Percentiles rank a stretch among this genome's conserved stretches.
Conservation (phyloP, 2,888 invertebrate species). For the Diploptera punctata region DNA sequence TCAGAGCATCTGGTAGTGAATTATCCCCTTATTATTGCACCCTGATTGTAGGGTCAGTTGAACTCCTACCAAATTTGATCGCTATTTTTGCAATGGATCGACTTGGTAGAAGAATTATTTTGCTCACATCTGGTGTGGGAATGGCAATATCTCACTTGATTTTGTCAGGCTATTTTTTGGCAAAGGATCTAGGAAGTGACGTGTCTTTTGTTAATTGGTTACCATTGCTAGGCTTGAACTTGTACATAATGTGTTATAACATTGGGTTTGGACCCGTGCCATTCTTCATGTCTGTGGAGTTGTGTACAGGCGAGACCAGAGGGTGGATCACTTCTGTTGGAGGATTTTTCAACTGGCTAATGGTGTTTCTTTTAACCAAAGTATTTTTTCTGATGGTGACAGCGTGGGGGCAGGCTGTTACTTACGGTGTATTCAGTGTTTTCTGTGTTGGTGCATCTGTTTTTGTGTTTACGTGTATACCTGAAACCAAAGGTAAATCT, state of each 20-base stretch:
- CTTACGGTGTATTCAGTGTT: no score
- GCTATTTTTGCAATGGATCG: background rate
- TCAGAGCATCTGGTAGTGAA: slow-evolving; percentile 67
- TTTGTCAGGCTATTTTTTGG: slow-evolving; percentile 75
- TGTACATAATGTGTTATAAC: slow-evolving; percentile 71
- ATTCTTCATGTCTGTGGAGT: no score
- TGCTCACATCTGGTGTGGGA: slow-evolving; percentile 65
- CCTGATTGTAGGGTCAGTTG: slow-evolving; percentile 83
- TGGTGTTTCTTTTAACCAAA: no score
- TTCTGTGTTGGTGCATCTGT: no score
- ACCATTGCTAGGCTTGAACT: slow-evolving; percentile 67
- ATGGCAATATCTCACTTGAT: slow-evolving; percentile 72
- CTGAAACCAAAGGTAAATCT: no score
- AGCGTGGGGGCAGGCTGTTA: no score
- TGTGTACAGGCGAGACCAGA: no score
- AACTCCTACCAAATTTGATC: slow-evolving; percentile 57
- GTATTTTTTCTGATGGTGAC: no score
- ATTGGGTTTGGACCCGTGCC: no score
- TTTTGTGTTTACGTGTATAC: no score
- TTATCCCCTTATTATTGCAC: slow-evolving; percentile 70
- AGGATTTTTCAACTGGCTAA: no score
- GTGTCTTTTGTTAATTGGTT: slow-evolving; percentile 71
- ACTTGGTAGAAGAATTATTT: background rate
- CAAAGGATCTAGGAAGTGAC: slow-evolving; percentile 52
- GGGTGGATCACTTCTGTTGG: no score